These are phyloP conservation scores for Colostygia pectinataria DNA, from an alignment of 2,888 invertebrate species.

Conservation along the genomic window DNA sequence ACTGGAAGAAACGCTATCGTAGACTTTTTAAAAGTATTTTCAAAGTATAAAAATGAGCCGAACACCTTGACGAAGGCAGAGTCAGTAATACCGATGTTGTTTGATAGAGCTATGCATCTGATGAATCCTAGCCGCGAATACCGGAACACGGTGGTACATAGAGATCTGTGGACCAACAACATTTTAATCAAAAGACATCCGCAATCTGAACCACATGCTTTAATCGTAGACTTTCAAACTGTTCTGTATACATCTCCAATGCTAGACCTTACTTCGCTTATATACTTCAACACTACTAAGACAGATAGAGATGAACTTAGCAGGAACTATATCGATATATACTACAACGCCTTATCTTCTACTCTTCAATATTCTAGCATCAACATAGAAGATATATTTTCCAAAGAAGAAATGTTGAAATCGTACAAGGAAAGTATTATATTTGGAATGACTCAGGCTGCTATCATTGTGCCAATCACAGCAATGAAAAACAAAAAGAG, in stretches of 20 bases:
- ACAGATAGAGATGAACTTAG: slow-evolving; percentile 69
- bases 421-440: slow-evolving; percentile 58
- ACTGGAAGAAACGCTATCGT: slow-evolving; percentile 64
- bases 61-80: slow-evolving; percentile 49
- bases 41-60: slow-evolving; percentile 50
- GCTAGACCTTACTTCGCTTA: slow-evolving; percentile 82
- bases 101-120: slow-evolving; percentile 47
- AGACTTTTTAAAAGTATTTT: slow-evolving; percentile 61
- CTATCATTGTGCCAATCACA: slow-evolving; percentile 61
- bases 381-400: slow-evolving; percentile 46
- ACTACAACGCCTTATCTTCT: slow-evolving; percentile 72
- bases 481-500: slow-evolving; percentile 50
- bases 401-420: slow-evolving; percentile 42
- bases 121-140: slow-evolving; percentile 67
- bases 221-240: slow-evolving; percentile 87
- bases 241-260: slow-evolving; percentile 86
- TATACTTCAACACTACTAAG: slow-evolving; percentile 80
- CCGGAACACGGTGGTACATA: slow-evolving; percentile 81
- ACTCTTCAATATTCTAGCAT: slow-evolving; percentile 61
- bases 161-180: slow-evolving; percentile 85
- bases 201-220: slow-evolving; percentile 61
- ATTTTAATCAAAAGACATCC: slow-evolving; percentile 73
- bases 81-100: slow-evolving; percentile 48
- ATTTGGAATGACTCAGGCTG: slow-evolving; percentile 67
- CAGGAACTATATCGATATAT: slow-evolving; percentile 73